Base-by-base conservation (phyloP, 2,888 invertebrate genomes). In the Macrophya annulata region DNA sequence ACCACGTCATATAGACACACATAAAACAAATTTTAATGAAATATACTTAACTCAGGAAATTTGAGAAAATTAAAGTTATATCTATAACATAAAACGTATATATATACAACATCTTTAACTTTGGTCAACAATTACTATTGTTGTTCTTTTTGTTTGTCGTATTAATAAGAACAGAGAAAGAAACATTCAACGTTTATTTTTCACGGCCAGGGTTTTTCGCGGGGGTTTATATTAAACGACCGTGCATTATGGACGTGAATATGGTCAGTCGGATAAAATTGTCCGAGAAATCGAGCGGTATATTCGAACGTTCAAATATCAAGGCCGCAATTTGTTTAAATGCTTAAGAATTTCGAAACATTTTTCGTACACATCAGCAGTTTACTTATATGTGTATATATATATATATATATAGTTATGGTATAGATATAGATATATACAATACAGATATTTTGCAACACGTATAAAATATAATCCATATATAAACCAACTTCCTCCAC, bases 311-410 rank as follows among this genome's bases (percentile, higher is more conserved):
- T 83, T 68, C 68, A 71, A 68, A 83, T 83, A 83, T 83, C 68
- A 83, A 83, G 83, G 83, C 68, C 83, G 68, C 17, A 43, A 83
- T 83, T 68, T 83, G 51, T 83, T 31, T 48, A 71, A n/a, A 83
- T 51, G 48, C 21, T 48, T 65, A 68, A 2, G n/a, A 65, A 71
- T 83, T 83, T 83, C 83, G 83, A 71, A 83, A 68, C 48, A 48
- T 21, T 62, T 62, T 21, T 59, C n/a, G 45, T n/a, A 48, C 48
- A 45, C 65, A 82, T 65, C 45, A 68, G 83, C 83, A 9, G 10
- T 45, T 68, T 21, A 17, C 48, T 15, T 74, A 37, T 9, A 25
- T 51, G 25, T 8, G 51, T 25, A 31, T 48, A n/a, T n/a, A n/a
- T 76, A 31, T 72, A 8, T 40, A 31, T 31, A 31, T 4, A 6